phyloP scores from a whole-genome alignment of 2,888 invertebrate genomes.

The Thalpophila matura region DNA sequence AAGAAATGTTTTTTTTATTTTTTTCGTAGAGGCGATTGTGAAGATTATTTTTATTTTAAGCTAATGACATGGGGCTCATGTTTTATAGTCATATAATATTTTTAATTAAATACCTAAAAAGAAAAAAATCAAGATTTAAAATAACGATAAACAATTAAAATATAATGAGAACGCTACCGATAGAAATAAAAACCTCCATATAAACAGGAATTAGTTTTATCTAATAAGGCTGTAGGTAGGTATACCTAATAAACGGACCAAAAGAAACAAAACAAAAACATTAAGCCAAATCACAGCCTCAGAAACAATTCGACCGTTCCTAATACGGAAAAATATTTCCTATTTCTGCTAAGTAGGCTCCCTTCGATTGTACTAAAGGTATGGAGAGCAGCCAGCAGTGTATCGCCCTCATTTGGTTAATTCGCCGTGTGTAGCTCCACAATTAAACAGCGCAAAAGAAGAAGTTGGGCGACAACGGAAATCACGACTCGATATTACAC shows the following conservation, averaged over 20 bases:
- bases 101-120: conserved; percentile 23
- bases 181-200: conserved; percentile 27
- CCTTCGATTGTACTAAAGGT: conserved; percentile 57
- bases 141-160: conserved; percentile 38
- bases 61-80: conserved; percentile 39
- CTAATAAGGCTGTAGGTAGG: background rate
- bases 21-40: conserved; percentile 21
- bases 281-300: conserved; percentile 12
- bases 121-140: conserved; percentile 19
- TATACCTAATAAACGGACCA: background rate
- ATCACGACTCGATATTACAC: conserved; percentile 87
- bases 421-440: conserved; percentile 81
- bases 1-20: conserved; percentile 25
- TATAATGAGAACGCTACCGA: conserved; percentile 20
- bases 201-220: conserved; percentile 19
- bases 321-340: conserved; percentile 44
- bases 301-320: conserved; percentile 27
- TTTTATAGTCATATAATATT: conserved; percentile 41
- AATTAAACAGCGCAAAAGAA: conserved; percentile 87
- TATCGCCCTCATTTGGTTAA: conserved; percentile 88
- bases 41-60: conserved; percentile 34
- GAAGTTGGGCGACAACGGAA: conserved; percentile 75
- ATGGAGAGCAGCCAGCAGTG: conserved; percentile 51
- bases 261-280: conserved; percentile 3
- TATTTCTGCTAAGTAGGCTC: conserved; percentile 37